These are phyloP conservation scores for Sphenopsis melanotis DNA, from an alignment of 2,797 vertebrate genomes.

Conservation along the genomic window DNA sequence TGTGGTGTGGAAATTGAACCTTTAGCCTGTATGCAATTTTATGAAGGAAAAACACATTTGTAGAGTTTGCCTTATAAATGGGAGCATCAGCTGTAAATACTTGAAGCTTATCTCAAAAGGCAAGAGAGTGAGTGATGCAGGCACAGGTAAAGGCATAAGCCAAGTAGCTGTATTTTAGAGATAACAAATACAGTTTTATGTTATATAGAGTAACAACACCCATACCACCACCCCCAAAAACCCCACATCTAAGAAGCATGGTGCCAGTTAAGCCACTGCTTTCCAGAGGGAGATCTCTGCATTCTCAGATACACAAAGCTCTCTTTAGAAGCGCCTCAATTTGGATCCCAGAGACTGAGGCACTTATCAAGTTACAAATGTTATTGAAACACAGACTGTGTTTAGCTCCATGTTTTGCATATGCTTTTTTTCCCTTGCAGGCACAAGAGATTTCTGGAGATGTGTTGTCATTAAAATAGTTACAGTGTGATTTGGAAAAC, in stretches of 20 bases:
- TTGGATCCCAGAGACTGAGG: background rate
- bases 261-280: background rate
- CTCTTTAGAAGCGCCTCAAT: background rate
- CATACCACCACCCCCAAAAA: too few species aligned
- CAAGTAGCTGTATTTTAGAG: background rate
- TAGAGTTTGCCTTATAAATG: background rate
- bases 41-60: background rate
- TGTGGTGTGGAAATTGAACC: constrained; percentile 24
- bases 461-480: background rate
- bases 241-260: background rate
- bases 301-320: background rate
- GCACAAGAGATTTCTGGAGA: background rate
- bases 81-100: background rate
- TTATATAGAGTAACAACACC: background rate
- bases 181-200: background rate
- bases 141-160: background rate
- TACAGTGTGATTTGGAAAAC: background rate
- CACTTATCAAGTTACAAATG: background rate
- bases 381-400: background rate
- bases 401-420: background rate
- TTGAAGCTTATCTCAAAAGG: background rate
- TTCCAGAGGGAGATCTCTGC: background rate
- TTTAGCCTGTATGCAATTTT: background rate
- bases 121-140: background rate
- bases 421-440: background rate